Conservation (phyloP, 2,113 vertebrate genomes). For the Chlamydotis undulata region DNA sequence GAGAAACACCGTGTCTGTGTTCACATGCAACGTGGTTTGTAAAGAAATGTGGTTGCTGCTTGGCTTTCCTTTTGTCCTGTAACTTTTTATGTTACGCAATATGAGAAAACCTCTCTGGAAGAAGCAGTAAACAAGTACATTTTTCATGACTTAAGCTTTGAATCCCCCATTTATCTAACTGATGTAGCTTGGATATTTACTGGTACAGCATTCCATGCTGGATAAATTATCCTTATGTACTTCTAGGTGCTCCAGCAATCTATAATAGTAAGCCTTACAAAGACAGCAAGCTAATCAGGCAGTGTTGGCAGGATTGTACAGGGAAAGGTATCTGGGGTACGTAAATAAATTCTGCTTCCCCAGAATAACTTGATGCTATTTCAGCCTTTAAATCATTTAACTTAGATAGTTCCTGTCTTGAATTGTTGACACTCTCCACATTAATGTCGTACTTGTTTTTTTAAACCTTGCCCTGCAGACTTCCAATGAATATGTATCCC, state of each 20-base stretch:
- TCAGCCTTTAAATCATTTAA: background rate
- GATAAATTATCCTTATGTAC: background rate
- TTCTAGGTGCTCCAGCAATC: slow-evolving; percentile 31
- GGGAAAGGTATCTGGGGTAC: slow-evolving; percentile 17
- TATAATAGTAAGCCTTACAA: slow-evolving; percentile 23
- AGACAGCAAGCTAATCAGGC: slow-evolving; percentile 3
- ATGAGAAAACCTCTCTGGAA: background rate
- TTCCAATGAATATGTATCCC: background rate
- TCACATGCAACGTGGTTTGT: background rate
- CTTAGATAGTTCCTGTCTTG: slow-evolving; percentile 7
- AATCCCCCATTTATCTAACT: background rate
- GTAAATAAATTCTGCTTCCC: slow-evolving; percentile 37
- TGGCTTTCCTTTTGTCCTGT: background rate
- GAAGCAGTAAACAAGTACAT: background rate
- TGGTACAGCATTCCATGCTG: slow-evolving; percentile 8
- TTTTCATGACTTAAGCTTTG: slow-evolving; percentile 7
- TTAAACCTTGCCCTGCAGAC: background rate
- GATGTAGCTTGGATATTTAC: slow-evolving; percentile 10
- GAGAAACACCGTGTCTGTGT: background rate
- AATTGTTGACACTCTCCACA: background rate
- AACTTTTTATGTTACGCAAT: background rate
- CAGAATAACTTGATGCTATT: background rate
- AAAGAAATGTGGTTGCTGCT: background rate
- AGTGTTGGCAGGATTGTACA: background rate
- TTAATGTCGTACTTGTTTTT: background rate